These are phyloP conservation scores for Blastobasis adustella DNA, from an alignment of 2,888 invertebrate genomes.

Conservation along the genomic window DNA sequence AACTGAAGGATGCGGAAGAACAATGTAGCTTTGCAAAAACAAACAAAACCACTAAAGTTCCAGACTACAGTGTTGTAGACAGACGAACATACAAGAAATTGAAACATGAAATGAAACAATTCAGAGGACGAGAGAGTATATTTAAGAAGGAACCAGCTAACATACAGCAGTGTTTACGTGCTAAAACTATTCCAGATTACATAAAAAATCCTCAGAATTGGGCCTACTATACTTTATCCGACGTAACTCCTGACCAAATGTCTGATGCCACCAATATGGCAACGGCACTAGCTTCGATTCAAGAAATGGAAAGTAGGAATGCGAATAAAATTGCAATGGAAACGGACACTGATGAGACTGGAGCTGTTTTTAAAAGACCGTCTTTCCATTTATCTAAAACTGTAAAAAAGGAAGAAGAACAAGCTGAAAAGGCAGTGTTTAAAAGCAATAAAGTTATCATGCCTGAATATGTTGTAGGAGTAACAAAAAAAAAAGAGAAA, in stretches of 20 bases:
- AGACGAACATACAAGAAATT: constrained; percentile 48
- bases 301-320: constrained; percentile 76
- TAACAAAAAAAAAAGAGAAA: constrained; percentile 69
- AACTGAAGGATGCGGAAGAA: constrained; percentile 78
- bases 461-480: constrained; percentile 89
- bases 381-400: constrained; percentile 50
- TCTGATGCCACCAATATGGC: constrained; percentile 85
- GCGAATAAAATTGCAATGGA: constrained; percentile 31
- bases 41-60: constrained; percentile 38
- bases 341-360: constrained; percentile 34
- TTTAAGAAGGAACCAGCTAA: constrained; percentile 84
- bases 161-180: constrained; percentile 71
- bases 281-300: constrained; percentile 85
- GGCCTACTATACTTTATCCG: constrained; percentile 85
- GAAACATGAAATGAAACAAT: constrained; percentile 74
- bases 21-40: constrained; percentile 53
- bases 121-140: constrained; percentile 84
- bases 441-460: constrained; percentile 82
- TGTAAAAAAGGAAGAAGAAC: constrained; percentile 30
- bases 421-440: constrained; percentile 60
- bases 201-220: constrained; percentile 87
- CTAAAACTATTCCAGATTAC: constrained; percentile 55
- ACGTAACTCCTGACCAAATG: constrained; percentile 84
- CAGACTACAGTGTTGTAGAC: constrained; percentile 46
- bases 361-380: constrained; percentile 55